Base-by-base conservation (phyloP, 2,888 invertebrate species). In the Platycheirus rosarum region DNA sequence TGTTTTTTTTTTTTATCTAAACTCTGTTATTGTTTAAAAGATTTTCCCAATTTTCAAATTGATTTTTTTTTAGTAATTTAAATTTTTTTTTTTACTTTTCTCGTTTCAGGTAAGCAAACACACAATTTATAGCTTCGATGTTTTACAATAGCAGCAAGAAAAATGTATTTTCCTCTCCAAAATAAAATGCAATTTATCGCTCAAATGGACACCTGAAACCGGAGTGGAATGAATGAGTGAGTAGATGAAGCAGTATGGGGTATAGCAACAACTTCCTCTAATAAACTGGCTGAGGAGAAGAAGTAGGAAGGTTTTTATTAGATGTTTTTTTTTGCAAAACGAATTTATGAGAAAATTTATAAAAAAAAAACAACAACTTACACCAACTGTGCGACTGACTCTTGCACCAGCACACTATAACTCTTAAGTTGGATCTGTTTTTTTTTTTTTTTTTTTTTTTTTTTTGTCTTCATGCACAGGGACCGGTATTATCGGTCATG, bases 111-210 rank as follows among this genome's bases (percentile, higher is more conserved):
- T 80, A 80, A 76, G 76, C 76, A 62, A 20, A 32, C n/a, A 63
- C 14, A 37, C 20, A 13, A 20, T 18, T 13, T 11, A 35, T 29
- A 55, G 5, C 14, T 46, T 42, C 2, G 13, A 68, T 16, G 9
- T 32, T 18, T 14, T 29, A 37, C 44, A n/a, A n/a, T n/a, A n/a
- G n/a, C n/a, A 37, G 18, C 14, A 69, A 35, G 11, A 26, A 48
- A 23, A 69, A 55, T 7, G 44, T 26, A 46, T 62, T 62, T 69
- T 46, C 14, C 66, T 65, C 35, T 60, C 14, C 26, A 35, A 66
- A 62, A 66, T 53, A 49, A 80, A 80, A 75, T 76, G 65, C 66
- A 80, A 80, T 80, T 80, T 80, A 53, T 60, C 70, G 75, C 76
- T 70, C 65, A 66, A 80, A 53, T 76, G 76, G 79, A 57, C 76